Evolutionary conservation across 1,140 invertebrate species (phyloP).

Genomic region (Tetramorium alpestre): DNA sequence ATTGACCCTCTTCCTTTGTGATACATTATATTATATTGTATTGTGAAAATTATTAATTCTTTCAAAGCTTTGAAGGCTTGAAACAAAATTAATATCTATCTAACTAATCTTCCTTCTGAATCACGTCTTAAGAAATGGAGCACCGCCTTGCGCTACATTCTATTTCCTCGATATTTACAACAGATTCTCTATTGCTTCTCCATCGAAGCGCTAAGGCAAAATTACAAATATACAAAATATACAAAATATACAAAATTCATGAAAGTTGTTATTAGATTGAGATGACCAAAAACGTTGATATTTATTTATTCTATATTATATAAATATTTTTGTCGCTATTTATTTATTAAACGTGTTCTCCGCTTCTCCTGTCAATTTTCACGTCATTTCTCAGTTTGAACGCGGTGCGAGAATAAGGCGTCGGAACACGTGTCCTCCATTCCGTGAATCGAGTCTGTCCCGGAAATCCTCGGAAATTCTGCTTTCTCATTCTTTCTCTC

Average conservation of each 20-base stretch:
- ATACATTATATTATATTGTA: no score
- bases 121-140: not conserved
- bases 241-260: not conserved
- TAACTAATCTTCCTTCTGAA: no score
- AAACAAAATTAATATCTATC: no score
- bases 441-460: not conserved
- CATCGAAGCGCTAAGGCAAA: not conserved
- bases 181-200: not conserved
- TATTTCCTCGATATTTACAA: not conserved
- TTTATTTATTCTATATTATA: not conserved
- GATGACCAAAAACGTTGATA: not conserved
- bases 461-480: not conserved
- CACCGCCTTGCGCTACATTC: not conserved
- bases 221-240: not conserved
- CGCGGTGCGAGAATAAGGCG: not conserved
- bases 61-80: no score
- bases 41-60: no score
- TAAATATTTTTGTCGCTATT: not conserved
- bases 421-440: not conserved
- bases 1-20: no score
- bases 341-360: not conserved
- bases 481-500: not conserved
- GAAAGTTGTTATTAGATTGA: not conserved
- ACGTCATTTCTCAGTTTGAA: not conserved
- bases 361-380: not conserved